Conservation (phyloP, 2,113 vertebrate species). For the Himantopus leucocephalus region DNA sequence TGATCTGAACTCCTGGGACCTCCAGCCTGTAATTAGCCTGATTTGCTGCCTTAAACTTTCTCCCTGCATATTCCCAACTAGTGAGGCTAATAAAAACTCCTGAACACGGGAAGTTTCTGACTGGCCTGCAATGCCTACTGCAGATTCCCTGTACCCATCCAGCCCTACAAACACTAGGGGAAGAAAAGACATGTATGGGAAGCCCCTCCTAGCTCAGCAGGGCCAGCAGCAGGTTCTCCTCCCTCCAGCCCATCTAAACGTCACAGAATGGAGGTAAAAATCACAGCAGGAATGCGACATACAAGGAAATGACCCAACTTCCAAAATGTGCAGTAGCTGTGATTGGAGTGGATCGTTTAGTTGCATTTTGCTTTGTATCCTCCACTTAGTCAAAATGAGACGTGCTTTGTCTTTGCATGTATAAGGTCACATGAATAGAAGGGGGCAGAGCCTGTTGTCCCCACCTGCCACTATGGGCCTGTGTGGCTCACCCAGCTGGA, state of each 20-base stretch:
- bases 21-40: conserved; percentile 46
- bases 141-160: not conserved
- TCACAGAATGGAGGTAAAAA: not conserved
- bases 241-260: not conserved
- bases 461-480: not conserved
- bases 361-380: not conserved
- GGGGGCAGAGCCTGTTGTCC: not conserved
- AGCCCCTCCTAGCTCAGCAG: not conserved
- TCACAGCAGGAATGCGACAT: not conserved
- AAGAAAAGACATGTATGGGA: not conserved
- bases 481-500: not conserved
- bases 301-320: not conserved
- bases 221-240: not conserved
- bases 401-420: not conserved
- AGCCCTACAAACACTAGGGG: not conserved
- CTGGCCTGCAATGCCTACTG: not conserved
- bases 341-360: not conserved
- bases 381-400: not conserved
- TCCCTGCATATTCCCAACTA: conserved; percentile 1
- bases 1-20: conserved; percentile 36
- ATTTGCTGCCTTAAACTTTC: conserved; percentile 46
- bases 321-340: not conserved
- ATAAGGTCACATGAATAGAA: not conserved
- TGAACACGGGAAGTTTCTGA: not conserved
- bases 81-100: conserved; percentile 12